Percentiles rank a stretch among this genome's conserved stretches.
phyloP scores from a whole-genome alignment of 2,113 vertebrate species.

The Sarotherodon lohbergeri region DNA sequence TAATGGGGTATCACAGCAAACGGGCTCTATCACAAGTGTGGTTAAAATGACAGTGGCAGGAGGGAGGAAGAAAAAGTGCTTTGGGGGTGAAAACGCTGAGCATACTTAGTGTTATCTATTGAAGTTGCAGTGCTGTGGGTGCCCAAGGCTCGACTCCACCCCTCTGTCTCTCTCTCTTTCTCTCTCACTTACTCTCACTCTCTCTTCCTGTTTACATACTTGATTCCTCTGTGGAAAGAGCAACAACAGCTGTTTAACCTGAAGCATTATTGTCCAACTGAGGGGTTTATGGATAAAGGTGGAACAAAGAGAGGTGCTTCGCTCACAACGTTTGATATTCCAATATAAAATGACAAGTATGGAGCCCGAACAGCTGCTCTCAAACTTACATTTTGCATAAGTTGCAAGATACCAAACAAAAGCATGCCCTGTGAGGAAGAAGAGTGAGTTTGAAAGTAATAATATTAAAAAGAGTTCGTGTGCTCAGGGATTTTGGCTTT shows the following conservation, averaged over 20 bases:
- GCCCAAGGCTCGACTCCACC: constrained; percentile 22
- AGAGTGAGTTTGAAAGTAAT: background rate
- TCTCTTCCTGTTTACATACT: constrained; percentile 40
- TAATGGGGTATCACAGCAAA: constrained; percentile 57
- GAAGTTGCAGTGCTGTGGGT: constrained; percentile 47
- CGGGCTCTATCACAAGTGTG: constrained; percentile 33
- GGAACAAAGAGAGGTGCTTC: background rate
- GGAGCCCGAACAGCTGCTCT: constrained; percentile 17
- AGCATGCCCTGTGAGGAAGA: constrained; percentile 15
- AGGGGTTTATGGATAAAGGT: constrained; percentile 51
- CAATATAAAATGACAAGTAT: background rate
- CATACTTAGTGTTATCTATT: constrained; percentile 34
- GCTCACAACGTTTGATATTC: background rate
- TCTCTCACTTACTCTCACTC: background rate
- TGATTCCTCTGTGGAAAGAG: constrained; percentile 33
- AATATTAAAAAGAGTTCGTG: background rate
- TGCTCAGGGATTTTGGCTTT: background rate
- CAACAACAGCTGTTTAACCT: constrained; percentile 65
- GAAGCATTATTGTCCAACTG: constrained; percentile 47
- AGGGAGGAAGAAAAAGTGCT: constrained; percentile 4
- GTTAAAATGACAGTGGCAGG: constrained; percentile 55
- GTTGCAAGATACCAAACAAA: constrained; percentile 23
- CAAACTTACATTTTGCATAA: constrained; percentile 24
- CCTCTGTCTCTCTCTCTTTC: constrained; percentile 3
- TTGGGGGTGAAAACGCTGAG: constrained; percentile 6